A percentile compares a stretch with the other conserved stretches of the same genome.
Evolutionary conservation across 1,140 invertebrate genomes (phyloP).

Genomic region (Formica selysi): DNA sequence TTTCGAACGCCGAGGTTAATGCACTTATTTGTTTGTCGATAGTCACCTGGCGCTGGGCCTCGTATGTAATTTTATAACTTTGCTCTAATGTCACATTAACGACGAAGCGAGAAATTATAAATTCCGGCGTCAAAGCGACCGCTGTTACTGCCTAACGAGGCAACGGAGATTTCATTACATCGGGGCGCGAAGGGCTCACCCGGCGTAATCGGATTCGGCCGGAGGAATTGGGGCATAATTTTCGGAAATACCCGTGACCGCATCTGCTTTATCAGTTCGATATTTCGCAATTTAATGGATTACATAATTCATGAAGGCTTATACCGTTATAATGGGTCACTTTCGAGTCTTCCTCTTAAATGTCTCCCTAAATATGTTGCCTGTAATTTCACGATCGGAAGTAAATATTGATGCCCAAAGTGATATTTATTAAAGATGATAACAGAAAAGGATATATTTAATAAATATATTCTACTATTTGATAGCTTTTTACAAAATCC

Average conservation of each 20-base stretch:
- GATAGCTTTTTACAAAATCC: not conserved
- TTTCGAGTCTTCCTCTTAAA: conserved; percentile 9
- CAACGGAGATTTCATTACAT: conserved; percentile 63
- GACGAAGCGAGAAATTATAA: conserved; percentile 60
- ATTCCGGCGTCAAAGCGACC: conserved; percentile 57
- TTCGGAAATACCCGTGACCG: conserved; percentile 57
- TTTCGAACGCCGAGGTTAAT: conserved; percentile 5
- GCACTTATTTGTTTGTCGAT: conserved; percentile 56
- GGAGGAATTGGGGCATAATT: conserved; percentile 64
- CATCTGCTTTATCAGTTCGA: conserved; percentile 61
- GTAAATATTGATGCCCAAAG: not conserved
- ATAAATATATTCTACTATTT: not conserved
- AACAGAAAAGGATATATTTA: not conserved
- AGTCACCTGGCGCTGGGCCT: conserved; percentile 14
- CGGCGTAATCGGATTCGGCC: conserved; percentile 62
- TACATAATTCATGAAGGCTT: conserved; percentile 58
- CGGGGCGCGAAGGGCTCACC: conserved; percentile 55
- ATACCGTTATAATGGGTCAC: conserved; percentile 3
- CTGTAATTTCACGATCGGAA: not conserved
- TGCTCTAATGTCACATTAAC: conserved; percentile 56
- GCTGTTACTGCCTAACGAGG: conserved; percentile 59
- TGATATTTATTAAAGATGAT: not conserved
- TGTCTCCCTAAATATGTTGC: conserved; percentile 24
- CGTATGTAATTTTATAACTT: conserved; percentile 47
- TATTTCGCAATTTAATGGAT: conserved; percentile 63